Evolutionary conservation across 2,888 invertebrate species (phyloP), one percentile per base, ranked within the genome.

Genomic region (Prionchulus punctatus): DNA sequence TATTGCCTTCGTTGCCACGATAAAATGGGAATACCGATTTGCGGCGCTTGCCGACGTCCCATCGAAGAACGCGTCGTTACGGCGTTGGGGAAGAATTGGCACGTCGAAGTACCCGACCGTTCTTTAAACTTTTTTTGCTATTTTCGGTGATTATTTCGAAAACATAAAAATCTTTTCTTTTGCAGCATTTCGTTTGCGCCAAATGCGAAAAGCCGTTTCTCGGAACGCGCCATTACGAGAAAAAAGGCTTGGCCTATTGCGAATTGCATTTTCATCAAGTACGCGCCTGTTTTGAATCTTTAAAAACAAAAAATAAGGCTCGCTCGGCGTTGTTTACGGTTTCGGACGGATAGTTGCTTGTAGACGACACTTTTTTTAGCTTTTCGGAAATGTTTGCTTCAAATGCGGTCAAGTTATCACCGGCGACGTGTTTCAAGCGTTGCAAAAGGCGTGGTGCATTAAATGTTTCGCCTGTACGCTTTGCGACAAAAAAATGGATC

Each of bases 11-110:
- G 96, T 55, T 98, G 96, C 71, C 94, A 96, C 71, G 96, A 96
- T 74, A 94, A 96, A 78, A 96, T 98, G 94, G 96, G 96, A 30
- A 92, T 99, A 62, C 96, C 98, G n/a, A 98, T 99, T 65, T 99
- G 98, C 73, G 98, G 96, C 30, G 98, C 98, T 54, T 98, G 98
- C 72, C 84, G 96, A 54, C 83, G 96, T 30, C 98, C 98, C 1
- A 96, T 98, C 63, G 98, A 99, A 73, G 98, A 98, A 73, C 80
- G 98, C 59, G 92, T 99, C 30, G 94, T 98, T 12, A 96, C 96
- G 31, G 98, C 98, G 15, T 77, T 98, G 30, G 98, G 92, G 30
- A 94, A 94, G 75, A 88, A 92, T 71, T 94, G 92, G 92, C 94
- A 96, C 73, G 92, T 94, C 28, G 92, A 92, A 80, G 85, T 85